Conservation (phyloP, 2,113 vertebrate genomes). For the Spea multiplicata region DNA sequence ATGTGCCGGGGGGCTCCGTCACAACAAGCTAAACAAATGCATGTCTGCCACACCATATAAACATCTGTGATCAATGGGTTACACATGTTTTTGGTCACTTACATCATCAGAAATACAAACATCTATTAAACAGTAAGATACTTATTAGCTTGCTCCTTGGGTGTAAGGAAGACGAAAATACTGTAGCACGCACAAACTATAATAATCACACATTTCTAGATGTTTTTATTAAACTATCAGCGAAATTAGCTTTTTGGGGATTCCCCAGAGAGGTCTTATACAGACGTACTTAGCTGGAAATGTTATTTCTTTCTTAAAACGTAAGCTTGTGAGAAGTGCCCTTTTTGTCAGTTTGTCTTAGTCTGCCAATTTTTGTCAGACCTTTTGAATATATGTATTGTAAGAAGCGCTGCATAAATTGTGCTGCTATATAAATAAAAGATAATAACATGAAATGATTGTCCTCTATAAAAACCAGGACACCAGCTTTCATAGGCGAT, state of each 20-base stretch:
- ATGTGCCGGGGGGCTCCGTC: no score
- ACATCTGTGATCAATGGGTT: neutral
- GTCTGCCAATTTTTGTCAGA: no score
- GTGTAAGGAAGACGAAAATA: constrained; percentile 4
- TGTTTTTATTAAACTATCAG: neutral
- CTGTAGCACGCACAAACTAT: neutral
- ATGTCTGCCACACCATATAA: neutral
- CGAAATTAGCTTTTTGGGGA: neutral
- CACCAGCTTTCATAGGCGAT: neutral
- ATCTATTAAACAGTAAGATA: neutral
- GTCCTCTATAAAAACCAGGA: neutral
- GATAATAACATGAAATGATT: constrained; percentile 4
- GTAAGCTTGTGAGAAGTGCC: neutral
- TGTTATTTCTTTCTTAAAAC: neutral
- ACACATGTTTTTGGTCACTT: neutral
- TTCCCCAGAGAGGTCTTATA: no score
- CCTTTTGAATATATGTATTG: no score
- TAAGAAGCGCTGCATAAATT: no score
- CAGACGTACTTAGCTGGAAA: neutral
- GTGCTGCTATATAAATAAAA: no score
- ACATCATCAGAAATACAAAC: neutral
- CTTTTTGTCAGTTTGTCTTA: neutral
- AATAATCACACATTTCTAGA: neutral
- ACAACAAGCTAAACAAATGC: no score
- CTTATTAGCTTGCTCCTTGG: neutral